phyloP scores from a whole-genome alignment of 2,888 invertebrate genomes.

The Epinotia ramella region DNA sequence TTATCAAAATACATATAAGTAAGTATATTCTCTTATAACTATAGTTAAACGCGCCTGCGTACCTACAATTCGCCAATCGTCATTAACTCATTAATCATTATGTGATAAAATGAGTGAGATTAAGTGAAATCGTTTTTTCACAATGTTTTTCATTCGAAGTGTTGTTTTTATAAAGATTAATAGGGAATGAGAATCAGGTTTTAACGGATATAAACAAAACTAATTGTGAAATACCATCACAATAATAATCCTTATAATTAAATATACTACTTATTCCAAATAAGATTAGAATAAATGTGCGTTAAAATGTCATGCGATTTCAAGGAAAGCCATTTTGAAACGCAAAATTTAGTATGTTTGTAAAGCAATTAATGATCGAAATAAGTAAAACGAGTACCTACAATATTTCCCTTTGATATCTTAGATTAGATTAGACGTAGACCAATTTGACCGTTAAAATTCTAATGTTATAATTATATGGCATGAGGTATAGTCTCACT shows the following conservation, averaged over 20 bases:
- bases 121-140: neutral
- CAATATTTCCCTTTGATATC: no score
- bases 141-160: neutral
- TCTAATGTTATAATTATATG: no score
- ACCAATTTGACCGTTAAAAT: no score
- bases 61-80: neutral
- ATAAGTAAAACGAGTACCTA: no score
- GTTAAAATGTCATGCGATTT: no score
- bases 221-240: neutral
- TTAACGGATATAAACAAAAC: neutral
- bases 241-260: no score
- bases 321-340: no score
- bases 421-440: no score
- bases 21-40: neutral
- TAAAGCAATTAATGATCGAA: no score
- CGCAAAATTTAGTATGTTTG: no score
- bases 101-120: neutral
- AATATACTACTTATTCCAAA: no score
- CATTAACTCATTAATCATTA: neutral
- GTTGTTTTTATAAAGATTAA: neutral
- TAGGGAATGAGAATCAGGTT: neutral
- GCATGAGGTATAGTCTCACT: neutral
- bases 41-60: neutral
- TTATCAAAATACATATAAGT: slow-evolving; percentile 10
- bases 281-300: no score